These are phyloP conservation scores for Lasioglossum leucozonium DNA, from an alignment of 2,888 invertebrate species.

Conservation along the genomic window DNA sequence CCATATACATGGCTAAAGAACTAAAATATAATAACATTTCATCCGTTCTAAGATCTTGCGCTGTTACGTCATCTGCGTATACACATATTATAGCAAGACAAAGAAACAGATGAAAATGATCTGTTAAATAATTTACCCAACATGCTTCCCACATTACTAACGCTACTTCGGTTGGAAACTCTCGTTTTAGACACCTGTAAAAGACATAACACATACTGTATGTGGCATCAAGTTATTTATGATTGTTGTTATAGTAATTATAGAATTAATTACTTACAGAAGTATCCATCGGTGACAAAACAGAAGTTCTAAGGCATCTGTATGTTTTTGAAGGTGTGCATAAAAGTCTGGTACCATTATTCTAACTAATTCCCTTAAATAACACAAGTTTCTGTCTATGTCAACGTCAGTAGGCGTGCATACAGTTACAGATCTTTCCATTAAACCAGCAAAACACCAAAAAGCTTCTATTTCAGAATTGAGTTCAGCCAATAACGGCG, in stretches of 20 bases:
- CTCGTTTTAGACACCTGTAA: slow-evolving; percentile 94
- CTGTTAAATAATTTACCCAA: slow-evolving; percentile 98
- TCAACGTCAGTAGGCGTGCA: slow-evolving; percentile 97
- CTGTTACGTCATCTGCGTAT: slow-evolving; percentile 96
- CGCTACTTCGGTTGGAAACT: slow-evolving; percentile 95
- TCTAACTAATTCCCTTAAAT: slow-evolving; percentile 93
- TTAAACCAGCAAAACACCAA: slow-evolving; percentile 98
- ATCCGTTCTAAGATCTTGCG: slow-evolving; percentile 95
- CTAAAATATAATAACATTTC: slow-evolving; percentile 98
- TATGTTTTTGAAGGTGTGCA: slow-evolving; percentile 92
- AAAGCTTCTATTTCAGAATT: slow-evolving; percentile 98
- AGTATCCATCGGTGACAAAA: slow-evolving; percentile 98
- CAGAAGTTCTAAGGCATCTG: slow-evolving; percentile 94
- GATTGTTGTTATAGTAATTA: neutral
- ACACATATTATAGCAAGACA: slow-evolving; percentile 97
- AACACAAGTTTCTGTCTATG: slow-evolving; percentile 96
- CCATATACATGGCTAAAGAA: slow-evolving; percentile 98
- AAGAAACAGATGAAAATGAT: slow-evolving; percentile 97
- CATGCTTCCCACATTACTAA: slow-evolving; percentile 98
- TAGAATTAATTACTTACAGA: slow-evolving; percentile 86
- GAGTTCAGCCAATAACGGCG: slow-evolving; percentile 96
- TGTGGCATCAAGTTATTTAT: neutral
- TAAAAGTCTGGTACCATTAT: slow-evolving; percentile 97
- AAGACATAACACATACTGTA: neutral
- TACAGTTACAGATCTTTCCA: slow-evolving; percentile 97